Evolutionary conservation across 2,888 invertebrate genomes (phyloP), one percentile per base, ranked within the genome.

Genomic region (Heliconius ismenius): DNA sequence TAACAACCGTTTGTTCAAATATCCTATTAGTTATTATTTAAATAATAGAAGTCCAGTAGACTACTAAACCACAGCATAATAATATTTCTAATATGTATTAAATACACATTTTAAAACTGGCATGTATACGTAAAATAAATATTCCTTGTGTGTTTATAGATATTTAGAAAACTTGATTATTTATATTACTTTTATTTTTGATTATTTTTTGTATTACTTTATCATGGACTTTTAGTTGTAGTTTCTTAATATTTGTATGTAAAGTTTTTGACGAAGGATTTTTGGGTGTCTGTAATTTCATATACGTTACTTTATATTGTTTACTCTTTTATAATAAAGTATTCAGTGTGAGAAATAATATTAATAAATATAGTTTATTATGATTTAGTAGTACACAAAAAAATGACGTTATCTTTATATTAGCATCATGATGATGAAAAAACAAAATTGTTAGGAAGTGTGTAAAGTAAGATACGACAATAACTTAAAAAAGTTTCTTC

Each of bases 161-260:
- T 32, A 18, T 72, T 72, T 65, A 43, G 65, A 75, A 39, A 58
- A 58, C 64, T 65, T 77, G 39, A 72, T 75, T 73, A 75, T 75
- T 77, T 26, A 26, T 28, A 3, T 28, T 28, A 28, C 28, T 28
- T 28, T 28, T 28, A 21, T 67, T 65, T 77, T 67, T 21, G 15
- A 15, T 62, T 43, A 6, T 49, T 70, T 77, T 70, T 28, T 74
- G 26, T 32, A 54, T 39, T 64, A 60, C 28, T 63, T 64, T 70
- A 77, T 49, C 43, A 68, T 43, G 21, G 49, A 62, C 24, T 49
- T 28, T 72, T 75, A 75, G 32, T 62, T 72, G 36, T 36, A 72
- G 32, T 75, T 73, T 75, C 36, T 77, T 63, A 76, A 26, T 74
- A 64, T 63, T 64, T 75, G 43, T 69, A 69, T 62, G 69, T 43